A percentile compares a stretch with the other conserved stretches of the same genome.
These are phyloP conservation scores for Tupaia chinensis DNA, from an alignment of 2,113 vertebrate species.

Conservation along the genomic window DNA sequence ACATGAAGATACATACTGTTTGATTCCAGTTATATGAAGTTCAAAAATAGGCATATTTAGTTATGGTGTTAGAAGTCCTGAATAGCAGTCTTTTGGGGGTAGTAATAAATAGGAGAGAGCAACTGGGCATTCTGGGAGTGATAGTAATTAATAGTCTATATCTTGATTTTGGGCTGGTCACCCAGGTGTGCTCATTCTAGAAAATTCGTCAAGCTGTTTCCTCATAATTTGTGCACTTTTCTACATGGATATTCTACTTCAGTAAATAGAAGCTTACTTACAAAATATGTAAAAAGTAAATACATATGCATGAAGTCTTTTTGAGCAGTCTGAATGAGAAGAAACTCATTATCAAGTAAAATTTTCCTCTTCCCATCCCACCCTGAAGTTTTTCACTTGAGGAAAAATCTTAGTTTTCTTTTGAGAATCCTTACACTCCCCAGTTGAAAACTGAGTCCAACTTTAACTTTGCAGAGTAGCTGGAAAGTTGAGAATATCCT, in stretches of 20 bases:
- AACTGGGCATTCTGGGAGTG: neutral
- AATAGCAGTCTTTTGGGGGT: fast-evolving
- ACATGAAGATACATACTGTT: too few relatives aligned
- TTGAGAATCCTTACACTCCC: neutral
- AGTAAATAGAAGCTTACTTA: neutral
- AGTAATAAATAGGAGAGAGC: neutral
- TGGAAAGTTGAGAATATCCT: conserved; percentile 69
- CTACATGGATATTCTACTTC: neutral
- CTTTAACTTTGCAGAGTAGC: conserved; percentile 43
- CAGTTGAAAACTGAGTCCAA: neutral
- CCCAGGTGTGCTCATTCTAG: neutral
- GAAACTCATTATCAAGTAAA: neutral
- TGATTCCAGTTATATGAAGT: neutral
- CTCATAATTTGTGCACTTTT: neutral
- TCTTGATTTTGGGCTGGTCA: neutral
- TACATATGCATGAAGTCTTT: neutral
- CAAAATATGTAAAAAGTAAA: neutral
- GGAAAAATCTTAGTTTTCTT: conserved; percentile 48
- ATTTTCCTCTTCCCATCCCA: neutral
- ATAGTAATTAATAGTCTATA: too few relatives aligned
- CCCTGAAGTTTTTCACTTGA: conserved; percentile 19
- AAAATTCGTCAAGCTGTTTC: neutral
- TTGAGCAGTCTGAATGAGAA: conserved; percentile 35
- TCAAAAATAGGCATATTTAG: neutral
- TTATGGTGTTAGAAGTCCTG: neutral